A percentile compares a stretch with the other conserved stretches of the same genome.
phyloP scores from a whole-genome alignment of 2,888 invertebrate genomes.

The Chromoteleia sp. region DNA sequence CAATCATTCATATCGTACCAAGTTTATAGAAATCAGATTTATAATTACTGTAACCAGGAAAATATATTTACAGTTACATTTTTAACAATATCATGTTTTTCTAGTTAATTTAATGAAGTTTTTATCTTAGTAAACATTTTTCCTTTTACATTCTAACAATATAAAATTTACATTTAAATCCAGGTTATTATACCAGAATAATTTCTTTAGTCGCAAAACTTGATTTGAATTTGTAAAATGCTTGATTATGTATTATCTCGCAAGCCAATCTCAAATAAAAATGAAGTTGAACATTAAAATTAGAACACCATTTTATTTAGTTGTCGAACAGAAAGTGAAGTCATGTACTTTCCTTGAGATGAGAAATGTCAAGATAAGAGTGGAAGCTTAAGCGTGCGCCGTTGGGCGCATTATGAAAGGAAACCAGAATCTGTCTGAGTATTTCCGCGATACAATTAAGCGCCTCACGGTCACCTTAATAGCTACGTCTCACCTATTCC shows the following conservation, averaged over 20 bases:
- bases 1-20: no score
- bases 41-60: no score
- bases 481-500: slow-evolving; percentile 33
- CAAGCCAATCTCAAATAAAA: neutral
- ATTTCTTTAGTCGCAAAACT: neutral
- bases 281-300: slow-evolving; percentile 2
- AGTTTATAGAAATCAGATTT: no score
- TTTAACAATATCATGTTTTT: no score
- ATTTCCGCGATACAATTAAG: slow-evolving; percentile 75
- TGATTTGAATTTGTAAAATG: neutral
- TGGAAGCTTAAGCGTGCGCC: slow-evolving; percentile 76
- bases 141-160: no score
- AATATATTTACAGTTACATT: no score
- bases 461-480: slow-evolving; percentile 55
- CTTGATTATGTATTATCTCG: neutral
- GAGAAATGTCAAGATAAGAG: slow-evolving; percentile 72
- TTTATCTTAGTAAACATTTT: no score
- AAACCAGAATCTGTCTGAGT: slow-evolving; percentile 81
- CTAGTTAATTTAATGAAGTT: no score
- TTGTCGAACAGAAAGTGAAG: slow-evolving; percentile 46
- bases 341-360: slow-evolving; percentile 39
- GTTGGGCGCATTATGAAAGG: slow-evolving; percentile 80
- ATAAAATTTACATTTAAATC: no score
- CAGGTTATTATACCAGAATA: no score
- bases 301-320: slow-evolving; percentile 50